phyloP scores from a whole-genome alignment of 2,888 invertebrate species.

The Drepanosiphum platanoidis region DNA sequence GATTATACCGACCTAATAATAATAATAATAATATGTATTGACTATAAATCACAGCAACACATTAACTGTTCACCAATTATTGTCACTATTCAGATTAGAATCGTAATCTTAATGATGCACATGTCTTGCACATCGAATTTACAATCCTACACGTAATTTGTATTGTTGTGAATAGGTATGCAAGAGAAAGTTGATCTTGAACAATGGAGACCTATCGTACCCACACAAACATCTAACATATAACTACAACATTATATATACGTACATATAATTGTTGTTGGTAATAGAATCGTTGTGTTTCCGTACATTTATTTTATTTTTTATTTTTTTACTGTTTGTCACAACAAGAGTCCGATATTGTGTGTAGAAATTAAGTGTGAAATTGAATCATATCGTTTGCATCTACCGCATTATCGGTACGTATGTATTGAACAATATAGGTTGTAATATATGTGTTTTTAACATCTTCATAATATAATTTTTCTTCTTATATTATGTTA shows the following conservation, averaged over 20 bases:
- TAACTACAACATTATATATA: background rate
- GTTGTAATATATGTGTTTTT: background rate
- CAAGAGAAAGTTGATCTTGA: constrained; percentile 55
- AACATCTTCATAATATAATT: background rate
- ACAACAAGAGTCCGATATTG: background rate
- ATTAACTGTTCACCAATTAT: constrained; percentile 5
- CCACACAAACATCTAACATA: constrained; percentile 23
- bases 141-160: constrained; percentile 52
- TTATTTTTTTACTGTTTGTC: constrained; percentile 21
- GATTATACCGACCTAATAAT: too few relatives aligned
- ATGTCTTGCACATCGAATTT: constrained; percentile 14
- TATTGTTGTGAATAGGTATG: constrained; percentile 16
- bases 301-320: constrained; percentile 3
- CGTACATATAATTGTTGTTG: constrained; percentile 1
- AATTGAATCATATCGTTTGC: constrained; percentile 20
- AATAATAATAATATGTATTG: background rate
- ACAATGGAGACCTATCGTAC: constrained; percentile 51
- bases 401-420: background rate
- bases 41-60: background rate
- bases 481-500: constrained; percentile 10
- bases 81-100: constrained; percentile 10
- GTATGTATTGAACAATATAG: background rate
- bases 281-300: constrained; percentile 45
- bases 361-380: constrained; percentile 16
- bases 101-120: constrained; percentile 27